A percentile compares a stretch with the other conserved stretches of the same genome.
These are phyloP conservation scores for Erpornis zantholeuca DNA, from an alignment of 2,113 vertebrate genomes.

Conservation along the genomic window DNA sequence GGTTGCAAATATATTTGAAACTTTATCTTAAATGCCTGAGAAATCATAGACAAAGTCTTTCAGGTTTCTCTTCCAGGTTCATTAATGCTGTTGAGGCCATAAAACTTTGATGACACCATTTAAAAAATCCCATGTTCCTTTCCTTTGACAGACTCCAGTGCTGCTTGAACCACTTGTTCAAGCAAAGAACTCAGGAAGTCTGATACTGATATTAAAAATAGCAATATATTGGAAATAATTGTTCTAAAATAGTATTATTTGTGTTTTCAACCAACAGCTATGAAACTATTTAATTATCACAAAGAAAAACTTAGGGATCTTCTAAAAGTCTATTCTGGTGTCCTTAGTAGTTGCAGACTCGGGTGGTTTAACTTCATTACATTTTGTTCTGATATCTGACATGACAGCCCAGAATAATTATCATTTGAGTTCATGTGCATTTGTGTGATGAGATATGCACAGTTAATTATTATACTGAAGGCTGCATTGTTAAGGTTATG, in stretches of 20 bases:
- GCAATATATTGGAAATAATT: not conserved
- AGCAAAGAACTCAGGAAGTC: not conserved
- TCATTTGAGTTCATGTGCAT: not conserved
- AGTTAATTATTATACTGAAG: not conserved
- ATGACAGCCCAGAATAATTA: not conserved
- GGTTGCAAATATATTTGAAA: not conserved
- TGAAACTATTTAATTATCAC: not conserved
- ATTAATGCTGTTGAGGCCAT: not conserved
- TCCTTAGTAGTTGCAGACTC: not conserved
- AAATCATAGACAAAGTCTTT: not conserved
- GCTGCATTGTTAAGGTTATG: too few relatives aligned
- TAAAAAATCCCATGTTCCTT: not conserved
- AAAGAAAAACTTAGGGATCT: not conserved
- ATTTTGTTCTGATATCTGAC: not conserved
- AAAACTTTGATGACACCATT: not conserved
- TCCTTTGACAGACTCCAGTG: not conserved
- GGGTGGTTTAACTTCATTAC: not conserved
- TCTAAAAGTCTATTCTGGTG: not conserved
- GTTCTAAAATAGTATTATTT: not conserved
- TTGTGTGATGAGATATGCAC: not conserved
- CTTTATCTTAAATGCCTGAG: not conserved
- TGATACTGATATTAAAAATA: not conserved
- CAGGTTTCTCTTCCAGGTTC: not conserved
- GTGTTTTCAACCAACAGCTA: not conserved
- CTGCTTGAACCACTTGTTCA: not conserved